Evolutionary conservation across 2,888 invertebrate species (phyloP), one percentile per base, ranked within the genome.

Genomic region (Eupithecia exiguata): DNA sequence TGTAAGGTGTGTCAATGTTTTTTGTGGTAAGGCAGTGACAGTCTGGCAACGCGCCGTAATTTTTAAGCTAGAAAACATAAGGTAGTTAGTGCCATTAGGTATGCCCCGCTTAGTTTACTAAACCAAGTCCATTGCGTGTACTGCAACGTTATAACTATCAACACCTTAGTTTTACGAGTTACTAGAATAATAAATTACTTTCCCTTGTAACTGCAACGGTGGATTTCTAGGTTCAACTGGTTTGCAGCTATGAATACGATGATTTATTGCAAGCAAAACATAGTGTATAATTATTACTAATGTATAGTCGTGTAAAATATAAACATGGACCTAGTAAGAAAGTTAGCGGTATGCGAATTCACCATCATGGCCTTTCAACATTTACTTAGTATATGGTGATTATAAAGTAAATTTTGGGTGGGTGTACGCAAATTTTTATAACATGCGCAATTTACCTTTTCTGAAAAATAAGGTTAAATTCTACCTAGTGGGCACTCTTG

Each of bases 181-280:
- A 73, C 74, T 67, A 67, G 73, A 72, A 78, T 79, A 81, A 82
- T 82, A 82, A 81, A 82, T 83, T 77, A 81, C 77, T 78, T 77
- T 79, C 79, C 77, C 80, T 80, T 82, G 80, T 80, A 78, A 79
- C 78, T 70, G 78, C 79, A 79, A 82, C 72, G 80, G 80, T 78
- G 79, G 81, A 81, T 82, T 82, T 83, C 79, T 82, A 79, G 80
- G 80, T 82, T 80, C 81, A 58, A 80, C 81, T 79, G 79, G 79
- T 75, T 72, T 65, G 74, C 73, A 71, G 76, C 77, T 78, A 81
- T 79, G 77, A 78, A 78, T 76, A 66, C 69, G 72, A 80, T 81
- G 80, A 81, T 81, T 80, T 81, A 81, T 78, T 75, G 70, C 62
- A 49, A 75, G 75, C 74, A 58, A 62, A 68, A 68, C 49, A 71